Evolutionary conservation across 2,113 vertebrate species (phyloP).

Genomic region (Tiliqua scincoides): DNA sequence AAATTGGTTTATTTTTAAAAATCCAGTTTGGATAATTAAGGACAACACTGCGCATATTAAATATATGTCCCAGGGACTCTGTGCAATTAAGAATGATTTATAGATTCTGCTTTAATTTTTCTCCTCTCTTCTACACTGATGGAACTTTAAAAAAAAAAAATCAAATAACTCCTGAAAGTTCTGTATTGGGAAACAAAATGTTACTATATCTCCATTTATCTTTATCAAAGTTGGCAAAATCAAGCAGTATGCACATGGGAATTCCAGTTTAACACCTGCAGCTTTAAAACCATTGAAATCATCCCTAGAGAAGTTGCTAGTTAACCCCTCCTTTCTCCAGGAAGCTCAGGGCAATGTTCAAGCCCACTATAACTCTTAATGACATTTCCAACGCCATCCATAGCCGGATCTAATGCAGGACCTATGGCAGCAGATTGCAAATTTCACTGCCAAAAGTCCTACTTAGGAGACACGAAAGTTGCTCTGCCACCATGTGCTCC

Average conservation of each 20-base stretch:
- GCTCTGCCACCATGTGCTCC: too few species aligned
- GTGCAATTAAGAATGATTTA: conserved; percentile 34
- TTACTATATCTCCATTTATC: neutral
- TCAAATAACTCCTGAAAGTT: neutral
- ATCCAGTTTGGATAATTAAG: conserved; percentile 39
- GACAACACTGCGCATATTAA: conserved; percentile 13
- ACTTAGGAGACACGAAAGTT: too few species aligned
- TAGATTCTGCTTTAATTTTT: conserved; percentile 22
- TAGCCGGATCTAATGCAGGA: too few species aligned
- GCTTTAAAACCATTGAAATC: neutral
- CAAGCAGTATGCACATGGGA: neutral
- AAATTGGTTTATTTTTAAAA: conserved; percentile 21
- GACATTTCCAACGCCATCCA: neutral
- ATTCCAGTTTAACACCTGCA: neutral
- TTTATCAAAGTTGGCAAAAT: neutral
- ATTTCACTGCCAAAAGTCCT: too few species aligned
- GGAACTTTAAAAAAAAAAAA: too few species aligned
- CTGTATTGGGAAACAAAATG: neutral
- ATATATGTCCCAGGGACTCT: neutral
- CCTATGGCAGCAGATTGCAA: too few species aligned
- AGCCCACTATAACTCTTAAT: neutral
- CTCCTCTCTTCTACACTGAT: conserved; percentile 8
- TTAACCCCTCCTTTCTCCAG: neutral
- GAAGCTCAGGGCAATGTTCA: neutral
- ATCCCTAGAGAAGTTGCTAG: neutral